phyloP scores from a whole-genome alignment of 2,797 vertebrate species.

The Microchirus variegatus region DNA sequence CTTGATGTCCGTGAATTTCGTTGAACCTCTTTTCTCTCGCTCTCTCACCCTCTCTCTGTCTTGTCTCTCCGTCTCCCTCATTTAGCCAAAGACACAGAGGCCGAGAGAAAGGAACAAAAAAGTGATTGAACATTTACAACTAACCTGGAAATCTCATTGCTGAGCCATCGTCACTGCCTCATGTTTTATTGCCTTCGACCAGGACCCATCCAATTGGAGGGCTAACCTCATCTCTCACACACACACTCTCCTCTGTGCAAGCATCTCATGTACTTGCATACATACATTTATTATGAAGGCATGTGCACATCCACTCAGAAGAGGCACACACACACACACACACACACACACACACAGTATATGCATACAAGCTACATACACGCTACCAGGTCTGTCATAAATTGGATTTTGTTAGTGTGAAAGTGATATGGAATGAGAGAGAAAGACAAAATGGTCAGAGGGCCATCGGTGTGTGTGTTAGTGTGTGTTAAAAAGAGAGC shows the following conservation, averaged over 20 bases:
- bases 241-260: neutral
- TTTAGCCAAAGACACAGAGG: slow-evolving; percentile 22
- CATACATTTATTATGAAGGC: no score
- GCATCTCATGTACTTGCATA: no score
- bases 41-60: no score
- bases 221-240: slow-evolving; percentile 66
- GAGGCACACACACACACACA: neutral
- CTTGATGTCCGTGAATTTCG: no score
- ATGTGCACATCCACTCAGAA: no score
- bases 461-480: slow-evolving; percentile 6
- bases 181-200: slow-evolving; percentile 78
- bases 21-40: neutral
- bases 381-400: slow-evolving; percentile 61
- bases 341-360: slow-evolving; percentile 12
- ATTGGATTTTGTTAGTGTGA: slow-evolving; percentile 66
- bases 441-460: neutral
- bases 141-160: slow-evolving; percentile 72
- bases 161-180: slow-evolving; percentile 55
- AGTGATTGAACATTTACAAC: slow-evolving; percentile 76
- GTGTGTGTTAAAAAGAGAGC: slow-evolving; percentile 16
- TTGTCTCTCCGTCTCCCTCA: slow-evolving; percentile 1
- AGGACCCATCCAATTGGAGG: slow-evolving; percentile 68
- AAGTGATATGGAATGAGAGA: slow-evolving; percentile 28
- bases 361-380: no score
- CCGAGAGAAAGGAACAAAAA: slow-evolving; percentile 44